These are phyloP conservation scores for Echeneis naucrates DNA, from an alignment of 2,797 vertebrate genomes.

Conservation along the genomic window DNA sequence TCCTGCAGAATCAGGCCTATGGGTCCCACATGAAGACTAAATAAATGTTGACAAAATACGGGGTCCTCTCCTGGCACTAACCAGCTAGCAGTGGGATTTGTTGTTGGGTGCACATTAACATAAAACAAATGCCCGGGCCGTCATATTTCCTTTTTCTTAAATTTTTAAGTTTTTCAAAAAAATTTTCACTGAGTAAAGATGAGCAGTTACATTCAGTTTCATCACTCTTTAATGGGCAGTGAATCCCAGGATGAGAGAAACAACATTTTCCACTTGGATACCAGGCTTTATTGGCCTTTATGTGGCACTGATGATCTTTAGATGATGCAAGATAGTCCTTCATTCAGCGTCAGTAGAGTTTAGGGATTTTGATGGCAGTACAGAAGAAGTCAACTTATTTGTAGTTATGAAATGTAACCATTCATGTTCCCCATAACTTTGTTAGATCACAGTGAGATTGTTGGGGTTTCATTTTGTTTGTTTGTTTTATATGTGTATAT, in stretches of 20 bases:
- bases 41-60: slow-evolving; percentile 17
- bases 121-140: slow-evolving; percentile 17
- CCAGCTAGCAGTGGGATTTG: not conserved
- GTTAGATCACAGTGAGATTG: slow-evolving; percentile 1
- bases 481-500: not conserved
- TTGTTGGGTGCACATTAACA: slow-evolving; percentile 26
- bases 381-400: slow-evolving; percentile 13
- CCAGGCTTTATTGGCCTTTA: slow-evolving; percentile 18
- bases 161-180: slow-evolving; percentile 34
- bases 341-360: slow-evolving; percentile 18
- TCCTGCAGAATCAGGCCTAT: slow-evolving; percentile 25
- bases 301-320: slow-evolving; percentile 29
- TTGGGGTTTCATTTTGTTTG: not conserved
- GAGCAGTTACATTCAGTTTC: slow-evolving; percentile 68
- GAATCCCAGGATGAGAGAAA: slow-evolving; percentile 57
- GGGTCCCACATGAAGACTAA: slow-evolving; percentile 22
- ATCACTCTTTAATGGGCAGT: slow-evolving; percentile 68
- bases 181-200: slow-evolving; percentile 27
- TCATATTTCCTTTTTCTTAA: slow-evolving; percentile 14
- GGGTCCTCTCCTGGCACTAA: not conserved
- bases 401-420: slow-evolving; percentile 4
- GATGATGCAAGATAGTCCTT: slow-evolving; percentile 44
- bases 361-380: slow-evolving; percentile 9
- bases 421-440: slow-evolving; percentile 6
- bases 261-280: slow-evolving; percentile 57